A percentile compares a stretch with the other conserved stretches of the same genome.
Conservation (phyloP, 2,888 invertebrate species). For the Leptinotarsa tumamoca region DNA sequence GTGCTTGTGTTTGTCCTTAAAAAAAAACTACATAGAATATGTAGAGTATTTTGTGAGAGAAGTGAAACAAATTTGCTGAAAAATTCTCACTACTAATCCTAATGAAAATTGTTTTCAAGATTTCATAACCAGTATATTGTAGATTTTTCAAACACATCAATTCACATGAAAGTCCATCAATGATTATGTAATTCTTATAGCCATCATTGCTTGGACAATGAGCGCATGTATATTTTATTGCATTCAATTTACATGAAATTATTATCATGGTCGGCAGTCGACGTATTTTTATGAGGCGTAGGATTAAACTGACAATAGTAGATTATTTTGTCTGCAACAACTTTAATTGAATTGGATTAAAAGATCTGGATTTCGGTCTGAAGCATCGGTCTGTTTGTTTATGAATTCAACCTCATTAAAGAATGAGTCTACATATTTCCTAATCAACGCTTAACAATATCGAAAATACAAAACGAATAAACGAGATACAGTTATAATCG, state of each 20-base stretch:
- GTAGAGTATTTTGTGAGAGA: too few relatives aligned
- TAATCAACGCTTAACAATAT: not conserved
- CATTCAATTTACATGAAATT: conserved; percentile 43
- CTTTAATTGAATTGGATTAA: conserved; percentile 42
- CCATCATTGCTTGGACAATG: conserved; percentile 15
- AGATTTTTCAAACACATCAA: not conserved
- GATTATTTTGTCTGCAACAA: conserved; percentile 40
- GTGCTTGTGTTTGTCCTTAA: too few relatives aligned
- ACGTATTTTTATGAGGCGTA: conserved; percentile 44
- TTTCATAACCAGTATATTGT: too few relatives aligned
- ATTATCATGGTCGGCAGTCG: conserved; percentile 41
- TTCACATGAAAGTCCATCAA: conserved; percentile 7
- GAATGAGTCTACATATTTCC: not conserved
- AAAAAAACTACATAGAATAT: too few relatives aligned
- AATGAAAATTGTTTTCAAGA: not conserved
- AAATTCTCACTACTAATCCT: not conserved
- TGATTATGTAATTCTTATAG: conserved; percentile 11
- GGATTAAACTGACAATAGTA: conserved; percentile 43
- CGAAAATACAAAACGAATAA: conserved; percentile 9
- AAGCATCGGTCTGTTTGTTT: conserved; percentile 12
- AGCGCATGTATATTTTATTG: conserved; percentile 28
- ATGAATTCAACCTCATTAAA: not conserved
- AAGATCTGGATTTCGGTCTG: conserved; percentile 39
- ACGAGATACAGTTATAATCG: conserved; percentile 29
- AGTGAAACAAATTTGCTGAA: too few relatives aligned